A percentile compares a stretch with the other conserved stretches of the same genome.
These are phyloP conservation scores for Gisinianus flammeolus DNA, from an alignment of 2,888 invertebrate genomes.

Conservation along the genomic window DNA sequence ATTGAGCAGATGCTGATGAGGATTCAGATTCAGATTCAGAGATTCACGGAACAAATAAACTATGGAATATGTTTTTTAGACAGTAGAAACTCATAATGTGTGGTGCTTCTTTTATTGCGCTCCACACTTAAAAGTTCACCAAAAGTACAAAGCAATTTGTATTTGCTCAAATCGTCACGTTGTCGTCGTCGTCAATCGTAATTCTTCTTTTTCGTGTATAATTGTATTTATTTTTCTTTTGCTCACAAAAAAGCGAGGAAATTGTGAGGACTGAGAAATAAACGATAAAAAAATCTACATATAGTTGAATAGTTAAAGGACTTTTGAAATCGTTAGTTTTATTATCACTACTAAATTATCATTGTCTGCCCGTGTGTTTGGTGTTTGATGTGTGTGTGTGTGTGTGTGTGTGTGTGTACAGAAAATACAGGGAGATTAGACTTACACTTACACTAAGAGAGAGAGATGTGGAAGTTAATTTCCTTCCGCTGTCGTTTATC, in stretches of 20 bases:
- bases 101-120: not conserved
- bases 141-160: not conserved
- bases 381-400: too few species aligned
- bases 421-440: not conserved
- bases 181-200: not conserved
- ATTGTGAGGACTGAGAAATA: not conserved
- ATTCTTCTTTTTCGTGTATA: not conserved
- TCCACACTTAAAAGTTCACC: not conserved
- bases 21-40: too few species aligned
- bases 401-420: not conserved
- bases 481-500: conserved; percentile 19
- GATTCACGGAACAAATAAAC: not conserved
- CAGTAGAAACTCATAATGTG: not conserved
- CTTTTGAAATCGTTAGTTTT: conserved; percentile 18
- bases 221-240: not conserved
- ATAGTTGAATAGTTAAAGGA: not conserved
- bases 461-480: conserved; percentile 19
- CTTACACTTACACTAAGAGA: not conserved
- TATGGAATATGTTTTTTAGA: not conserved
- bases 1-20: not conserved
- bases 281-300: not conserved
- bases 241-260: not conserved
- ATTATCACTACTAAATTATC: conserved; percentile 21
- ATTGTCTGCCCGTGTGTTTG: too few species aligned
- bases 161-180: not conserved